phyloP scores from a whole-genome alignment of 1,140 invertebrate genomes.

The Scaptomyza pallida region DNA sequence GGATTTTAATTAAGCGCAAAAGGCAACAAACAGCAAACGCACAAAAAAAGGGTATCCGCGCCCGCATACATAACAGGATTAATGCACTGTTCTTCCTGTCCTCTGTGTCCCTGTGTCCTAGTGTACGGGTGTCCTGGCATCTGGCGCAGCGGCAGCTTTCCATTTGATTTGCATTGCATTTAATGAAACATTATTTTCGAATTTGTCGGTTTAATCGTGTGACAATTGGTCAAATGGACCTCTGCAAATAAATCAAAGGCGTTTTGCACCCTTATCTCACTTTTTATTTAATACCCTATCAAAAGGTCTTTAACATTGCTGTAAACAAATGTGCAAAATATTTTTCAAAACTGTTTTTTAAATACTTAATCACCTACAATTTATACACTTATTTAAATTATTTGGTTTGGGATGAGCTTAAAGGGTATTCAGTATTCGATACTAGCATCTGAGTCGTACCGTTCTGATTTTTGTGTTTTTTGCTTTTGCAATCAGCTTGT shows the following conservation, averaged over 20 bases:
- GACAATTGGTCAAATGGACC: slow-evolving; percentile 65
- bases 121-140: slow-evolving; percentile 47
- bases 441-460: too few relatives aligned
- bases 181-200: slow-evolving; percentile 83
- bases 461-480: slow-evolving; percentile 2
- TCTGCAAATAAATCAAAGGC: slow-evolving; percentile 71
- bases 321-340: too few relatives aligned
- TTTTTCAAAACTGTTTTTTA: too few relatives aligned
- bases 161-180: slow-evolving; percentile 80
- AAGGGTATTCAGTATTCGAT: slow-evolving; percentile 1
- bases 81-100: slow-evolving; percentile 58
- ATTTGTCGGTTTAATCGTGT: slow-evolving; percentile 82
- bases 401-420: too few relatives aligned
- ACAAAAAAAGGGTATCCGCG: slow-evolving; percentile 36
- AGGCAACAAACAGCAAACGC: too few relatives aligned
- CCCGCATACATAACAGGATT: slow-evolving; percentile 70
- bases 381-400: too few relatives aligned
- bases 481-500: slow-evolving; percentile 37
- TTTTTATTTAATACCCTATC: slow-evolving; percentile 19
- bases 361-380: too few relatives aligned
- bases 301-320: not conserved
- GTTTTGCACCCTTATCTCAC: slow-evolving; percentile 22
- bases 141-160: slow-evolving; percentile 66
- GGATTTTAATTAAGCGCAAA: slow-evolving; percentile 80
- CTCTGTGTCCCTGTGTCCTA: slow-evolving; percentile 2